Base-by-base conservation (phyloP, 2,113 vertebrate genomes). In the Apistogramma diplotaenia region DNA sequence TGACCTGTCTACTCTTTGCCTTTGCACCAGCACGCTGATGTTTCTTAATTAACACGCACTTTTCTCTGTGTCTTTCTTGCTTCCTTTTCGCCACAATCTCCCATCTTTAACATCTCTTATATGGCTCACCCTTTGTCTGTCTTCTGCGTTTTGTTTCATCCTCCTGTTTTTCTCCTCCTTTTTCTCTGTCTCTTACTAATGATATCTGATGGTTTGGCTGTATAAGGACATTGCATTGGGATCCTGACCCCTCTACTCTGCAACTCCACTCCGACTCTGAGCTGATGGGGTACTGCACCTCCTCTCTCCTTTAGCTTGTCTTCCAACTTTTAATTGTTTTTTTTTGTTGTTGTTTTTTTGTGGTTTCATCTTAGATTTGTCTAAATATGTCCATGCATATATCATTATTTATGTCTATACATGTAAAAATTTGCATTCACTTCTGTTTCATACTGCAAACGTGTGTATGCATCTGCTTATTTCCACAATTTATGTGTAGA, bases 241-340 rank as follows among this genome's bases (percentile, higher is more conserved):
- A 99, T 95, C 98, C 98, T 96, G 98, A 99, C 96, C 97, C 98
- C 86, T 99, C 97, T 94, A 97, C 97, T 97, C 97, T 99, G 94
- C 98, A 99, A 96, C 98, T 99, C 89, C 97, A 99, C 96, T 98
- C 97, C 96, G 98, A 99, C 96, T 98, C 97, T 96, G 97, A 99
- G 96, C 96, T 99, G 94, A 96, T 99, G 96, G 98, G 97, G 97
- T 97, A 97, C 97, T 95, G 96, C 97, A 95, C 91, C 94, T 97
- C 95, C 90, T 93, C 91, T 89, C 89, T 90, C 89, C 87, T 92
- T 88, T 87, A 79, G 87, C 83, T 89, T 89, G 85, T 83, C 83
- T 85, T 86, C 76, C 86, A 85, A 58, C 81, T 90, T 90, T 51
- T 88, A 59, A 71, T 81, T 76, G 33, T 81, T 35, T 87, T 79